Evolutionary conservation across 2,888 invertebrate species (phyloP), one percentile per base, ranked within the genome.

Genomic region (Amphipyra berbera): DNA sequence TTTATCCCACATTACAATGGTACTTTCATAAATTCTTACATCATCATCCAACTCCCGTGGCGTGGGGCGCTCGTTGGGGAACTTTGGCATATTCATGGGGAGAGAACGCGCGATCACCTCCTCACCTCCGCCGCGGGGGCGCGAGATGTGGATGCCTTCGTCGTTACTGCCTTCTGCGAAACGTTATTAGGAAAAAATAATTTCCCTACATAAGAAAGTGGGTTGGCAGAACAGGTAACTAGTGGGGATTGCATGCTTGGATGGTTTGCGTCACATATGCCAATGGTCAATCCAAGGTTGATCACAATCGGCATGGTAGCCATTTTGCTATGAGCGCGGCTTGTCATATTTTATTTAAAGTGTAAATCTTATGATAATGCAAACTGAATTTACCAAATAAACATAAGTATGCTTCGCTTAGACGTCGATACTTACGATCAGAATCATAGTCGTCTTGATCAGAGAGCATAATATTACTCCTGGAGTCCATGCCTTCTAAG

Each of bases 1-100:
- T 21, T 21, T 21, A 21, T 21, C 2, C 21, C 21, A 21, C 21
- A 21, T 21, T 21, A 21, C 3, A 21, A 30, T 1, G 30, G 30
- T 7, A 30, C 30, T 7, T 7, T 30, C 13, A 12, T 12, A 13
- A 40, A 42, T 27, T 46, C 90, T 88, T 83, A 96, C 96, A 85
- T 95, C 93, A 65, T 96, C 96, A 58, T 96, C 96, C 14, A 85
- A 70, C 3, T 93, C 92, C 55, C 86, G 83, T 1, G 71, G 76
- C 8, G 78, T 64, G 1, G 82, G 78, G 8, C 88, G 85, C 7
- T 88, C 90, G 61, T 85, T 82, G 53, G 95, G 94, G 83, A 97
- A 96, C 61, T 86, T 87, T 89, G 97, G 97, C 90, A 98, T 96
- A 87, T 96, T 96, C 86, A 98, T 97, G 41, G 98, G 98, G 83